phyloP scores from a whole-genome alignment of 2,113 vertebrate species.

The Silurus asotus region DNA sequence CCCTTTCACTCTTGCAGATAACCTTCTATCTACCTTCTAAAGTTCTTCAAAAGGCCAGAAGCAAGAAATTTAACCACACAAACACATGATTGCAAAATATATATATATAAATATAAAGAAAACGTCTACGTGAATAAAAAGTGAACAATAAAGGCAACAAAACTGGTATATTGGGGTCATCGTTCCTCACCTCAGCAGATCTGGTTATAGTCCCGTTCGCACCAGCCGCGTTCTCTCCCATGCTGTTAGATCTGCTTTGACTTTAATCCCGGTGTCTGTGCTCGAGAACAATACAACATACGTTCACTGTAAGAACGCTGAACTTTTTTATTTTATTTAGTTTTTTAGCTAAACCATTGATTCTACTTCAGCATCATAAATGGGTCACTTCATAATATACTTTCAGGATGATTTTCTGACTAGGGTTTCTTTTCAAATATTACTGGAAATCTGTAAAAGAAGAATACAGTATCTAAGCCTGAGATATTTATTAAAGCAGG shows the following conservation, averaged over 20 bases:
- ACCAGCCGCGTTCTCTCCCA: constrained; percentile 64
- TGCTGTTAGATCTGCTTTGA: constrained; percentile 20
- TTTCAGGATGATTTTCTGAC: neutral
- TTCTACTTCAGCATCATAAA: neutral
- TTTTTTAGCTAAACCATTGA: neutral
- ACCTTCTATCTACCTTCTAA: no score
- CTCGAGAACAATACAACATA: neutral
- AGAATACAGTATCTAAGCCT: no score
- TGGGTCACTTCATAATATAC: neutral
- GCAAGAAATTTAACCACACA: neutral
- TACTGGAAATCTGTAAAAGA: no score
- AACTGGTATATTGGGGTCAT: neutral
- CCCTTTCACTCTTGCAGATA: no score
- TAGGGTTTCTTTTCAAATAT: neutral
- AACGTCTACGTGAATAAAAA: neutral
- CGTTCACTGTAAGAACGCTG: neutral
- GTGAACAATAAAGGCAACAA: neutral
- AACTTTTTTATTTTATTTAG: neutral
- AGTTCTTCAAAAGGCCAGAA: neutral
- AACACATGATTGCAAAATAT: neutral
- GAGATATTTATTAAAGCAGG: neutral
- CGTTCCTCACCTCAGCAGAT: constrained; percentile 70
- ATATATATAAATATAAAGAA: neutral
- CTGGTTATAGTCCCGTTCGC: constrained; percentile 66
- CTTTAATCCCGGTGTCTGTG: neutral